Percentiles rank a stretch among this genome's conserved stretches.
phyloP scores from a whole-genome alignment of 2,888 invertebrate genomes.

The Melanostoma scalare region DNA sequence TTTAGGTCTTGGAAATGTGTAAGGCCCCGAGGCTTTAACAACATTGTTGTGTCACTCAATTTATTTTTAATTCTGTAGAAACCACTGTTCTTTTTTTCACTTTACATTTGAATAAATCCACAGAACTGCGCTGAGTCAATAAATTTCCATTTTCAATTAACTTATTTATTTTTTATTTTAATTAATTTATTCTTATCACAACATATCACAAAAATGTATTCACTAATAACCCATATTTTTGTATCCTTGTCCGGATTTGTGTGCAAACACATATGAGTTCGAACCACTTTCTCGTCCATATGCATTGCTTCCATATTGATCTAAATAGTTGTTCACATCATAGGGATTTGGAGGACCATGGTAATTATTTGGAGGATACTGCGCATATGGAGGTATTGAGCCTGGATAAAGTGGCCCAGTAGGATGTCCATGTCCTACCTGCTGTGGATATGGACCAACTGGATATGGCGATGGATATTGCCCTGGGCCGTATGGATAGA shows the following conservation, averaged over 20 bases:
- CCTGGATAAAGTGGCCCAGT: slow-evolving; percentile 4
- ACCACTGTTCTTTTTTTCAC: too few relatives aligned
- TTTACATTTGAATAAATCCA: too few relatives aligned
- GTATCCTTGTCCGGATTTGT: slow-evolving; percentile 12
- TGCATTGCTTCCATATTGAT: slow-evolving; percentile 6
- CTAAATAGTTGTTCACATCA: slow-evolving; percentile 5
- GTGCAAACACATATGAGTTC: slow-evolving; percentile 25
- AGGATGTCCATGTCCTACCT: not conserved
- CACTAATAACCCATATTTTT: slow-evolving; percentile 31
- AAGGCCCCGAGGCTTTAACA: too few relatives aligned
- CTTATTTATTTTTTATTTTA: too few relatives aligned
- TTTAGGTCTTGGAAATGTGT: too few relatives aligned
- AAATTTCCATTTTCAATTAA: too few relatives aligned
- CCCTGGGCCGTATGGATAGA: not conserved
- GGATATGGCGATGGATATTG: not conserved
- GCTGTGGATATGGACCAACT: slow-evolving; percentile 1
- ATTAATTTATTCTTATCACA: too few relatives aligned
- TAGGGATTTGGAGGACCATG: slow-evolving; percentile 11
- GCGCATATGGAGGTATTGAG: not conserved
- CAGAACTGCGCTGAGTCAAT: too few relatives aligned
- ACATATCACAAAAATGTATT: too few relatives aligned
- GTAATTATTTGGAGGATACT: not conserved
- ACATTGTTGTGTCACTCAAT: too few relatives aligned
- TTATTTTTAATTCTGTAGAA: too few relatives aligned
- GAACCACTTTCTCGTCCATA: slow-evolving; percentile 15